Base-by-base conservation (phyloP, 1,140 invertebrate species). In the Aphaenogaster rudis region DNA sequence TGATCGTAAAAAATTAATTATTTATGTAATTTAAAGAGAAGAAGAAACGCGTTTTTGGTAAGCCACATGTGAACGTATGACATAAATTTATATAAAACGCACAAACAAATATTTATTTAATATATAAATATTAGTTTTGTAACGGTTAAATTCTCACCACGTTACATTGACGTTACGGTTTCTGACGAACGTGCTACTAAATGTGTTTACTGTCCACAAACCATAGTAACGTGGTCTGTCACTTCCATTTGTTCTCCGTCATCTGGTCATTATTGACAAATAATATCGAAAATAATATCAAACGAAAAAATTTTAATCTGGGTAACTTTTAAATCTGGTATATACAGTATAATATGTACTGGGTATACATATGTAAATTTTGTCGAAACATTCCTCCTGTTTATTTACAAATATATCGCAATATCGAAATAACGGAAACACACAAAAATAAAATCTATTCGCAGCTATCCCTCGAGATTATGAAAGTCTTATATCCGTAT, bases 401-500 rank as follows among this genome's bases (percentile, higher is more conserved):
- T 69, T 80, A 66, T 69, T 69, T 42, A 28, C 28, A 52, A 79
- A 36, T 33, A n/a, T 42, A 78, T 21, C 3, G 28, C 59, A 45
- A 79, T 48, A 66, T 36, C 28, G 21, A 67, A 45, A 67, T 11
- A 50, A 52, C 17, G 5, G 3, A 78, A 52, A 13, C 21, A 67
- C 17, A 13, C 17, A 33, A 39, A 21, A 28, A 42, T 28, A 28
- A 67, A 42, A 80, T 67, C 17, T 66, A 48, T 66, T 39, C 3
- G 9, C 17, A 66, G 17, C 45, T 21, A 66, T 67, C 61, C 3
- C n/a, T 52, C 33, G 45, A 39, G 45, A 80, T 69, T 39, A 36
- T 52, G 33, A 52, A 48, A 78, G 9, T 17, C 54, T 78, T 63
- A n/a, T 79, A 79, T 79, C 15, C 52, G 11, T 67, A 64, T 67